phyloP scores from a whole-genome alignment of 2,888 invertebrate genomes.

The Norana najaformis region DNA sequence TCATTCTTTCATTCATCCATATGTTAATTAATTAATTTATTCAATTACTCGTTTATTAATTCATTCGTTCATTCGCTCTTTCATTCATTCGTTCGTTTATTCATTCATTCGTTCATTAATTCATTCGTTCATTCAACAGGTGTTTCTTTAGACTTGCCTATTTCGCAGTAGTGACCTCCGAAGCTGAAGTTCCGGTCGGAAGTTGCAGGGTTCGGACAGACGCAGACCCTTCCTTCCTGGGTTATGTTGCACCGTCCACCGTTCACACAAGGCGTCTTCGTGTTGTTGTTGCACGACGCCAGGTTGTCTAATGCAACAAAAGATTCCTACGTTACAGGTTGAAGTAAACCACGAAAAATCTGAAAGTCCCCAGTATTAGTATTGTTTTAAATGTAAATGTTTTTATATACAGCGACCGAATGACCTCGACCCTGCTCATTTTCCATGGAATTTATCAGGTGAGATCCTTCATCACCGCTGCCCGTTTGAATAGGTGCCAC shows the following conservation, averaged over 20 bases:
- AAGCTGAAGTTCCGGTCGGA: background rate
- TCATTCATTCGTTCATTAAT: background rate
- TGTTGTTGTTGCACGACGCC: background rate
- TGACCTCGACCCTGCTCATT: too few relatives aligned
- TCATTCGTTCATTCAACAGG: background rate
- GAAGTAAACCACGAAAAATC: too few relatives aligned
- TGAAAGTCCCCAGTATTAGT: too few relatives aligned
- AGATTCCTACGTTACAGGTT: background rate
- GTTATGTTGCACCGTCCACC: conserved; percentile 1
- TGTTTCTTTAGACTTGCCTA: background rate
- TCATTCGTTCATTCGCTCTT: background rate
- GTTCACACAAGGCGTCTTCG: background rate
- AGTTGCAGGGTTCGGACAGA: background rate
- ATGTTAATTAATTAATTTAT: too few relatives aligned
- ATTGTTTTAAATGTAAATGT: too few relatives aligned
- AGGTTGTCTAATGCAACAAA: background rate
- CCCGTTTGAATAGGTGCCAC: too few relatives aligned
- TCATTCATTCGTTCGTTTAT: background rate
- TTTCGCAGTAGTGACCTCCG: conserved; percentile 28
- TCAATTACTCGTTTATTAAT: background rate
- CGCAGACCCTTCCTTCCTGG: background rate
- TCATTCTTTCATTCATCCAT: too few relatives aligned
- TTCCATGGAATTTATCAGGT: too few relatives aligned
- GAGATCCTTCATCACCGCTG: too few relatives aligned
- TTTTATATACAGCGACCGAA: too few relatives aligned